These are phyloP conservation scores for Misgurnus mizolepis DNA, from an alignment of 2,113 vertebrate genomes.

Conservation along the genomic window DNA sequence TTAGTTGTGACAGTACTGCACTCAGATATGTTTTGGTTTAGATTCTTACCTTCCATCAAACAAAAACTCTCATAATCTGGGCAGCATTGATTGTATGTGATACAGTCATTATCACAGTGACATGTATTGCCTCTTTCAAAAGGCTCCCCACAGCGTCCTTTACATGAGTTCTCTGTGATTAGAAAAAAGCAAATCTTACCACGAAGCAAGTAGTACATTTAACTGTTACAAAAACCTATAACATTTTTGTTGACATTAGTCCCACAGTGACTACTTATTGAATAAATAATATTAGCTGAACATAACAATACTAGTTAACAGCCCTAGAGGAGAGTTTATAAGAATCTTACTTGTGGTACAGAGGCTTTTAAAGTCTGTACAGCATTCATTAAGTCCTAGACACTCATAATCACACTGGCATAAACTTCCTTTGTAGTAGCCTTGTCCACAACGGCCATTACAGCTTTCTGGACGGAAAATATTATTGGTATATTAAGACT, in stretches of 20 bases:
- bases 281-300: not conserved
- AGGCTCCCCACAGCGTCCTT: slow-evolving; percentile 87
- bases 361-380: slow-evolving; percentile 81
- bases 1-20: not conserved
- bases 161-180: slow-evolving; percentile 81
- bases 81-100: slow-evolving; percentile 83
- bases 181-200: slow-evolving; percentile 6
- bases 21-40: not conserved
- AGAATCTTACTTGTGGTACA: slow-evolving; percentile 83
- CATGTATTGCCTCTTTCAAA: slow-evolving; percentile 84
- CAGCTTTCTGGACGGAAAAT: slow-evolving; percentile 75
- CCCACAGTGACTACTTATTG: not conserved
- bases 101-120: slow-evolving; percentile 83
- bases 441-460: slow-evolving; percentile 85
- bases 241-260: not conserved
- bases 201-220: not conserved
- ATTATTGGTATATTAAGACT: not conserved
- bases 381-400: slow-evolving; percentile 88
- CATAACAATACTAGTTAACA: not conserved
- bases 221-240: not conserved
- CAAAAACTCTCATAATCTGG: slow-evolving; percentile 77
- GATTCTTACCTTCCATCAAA: slow-evolving; percentile 73
- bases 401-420: slow-evolving; percentile 95
- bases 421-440: slow-evolving; percentile 81
- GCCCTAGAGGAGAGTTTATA: not conserved